Conservation (phyloP, 2,888 invertebrate genomes). For the Camptogramma bilineatum region DNA sequence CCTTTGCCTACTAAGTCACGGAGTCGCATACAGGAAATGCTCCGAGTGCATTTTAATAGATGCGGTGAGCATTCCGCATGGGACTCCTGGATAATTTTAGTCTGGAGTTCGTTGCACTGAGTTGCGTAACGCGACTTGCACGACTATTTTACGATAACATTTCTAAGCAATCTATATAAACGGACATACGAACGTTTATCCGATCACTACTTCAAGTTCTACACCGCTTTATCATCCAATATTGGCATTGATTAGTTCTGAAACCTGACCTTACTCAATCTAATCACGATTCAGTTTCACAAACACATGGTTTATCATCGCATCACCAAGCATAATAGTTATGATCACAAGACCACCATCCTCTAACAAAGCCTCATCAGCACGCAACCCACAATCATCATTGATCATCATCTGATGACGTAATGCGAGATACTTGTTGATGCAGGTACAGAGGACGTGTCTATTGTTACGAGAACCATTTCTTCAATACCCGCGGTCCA, state of each 20-base stretch:
- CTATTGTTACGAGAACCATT: constrained; percentile 84
- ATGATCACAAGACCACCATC: constrained; percentile 36
- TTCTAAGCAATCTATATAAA: not conserved
- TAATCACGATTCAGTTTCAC: constrained; percentile 4
- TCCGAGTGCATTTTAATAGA: constrained; percentile 75
- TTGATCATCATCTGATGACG: constrained; percentile 44
- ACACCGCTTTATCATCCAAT: not conserved
- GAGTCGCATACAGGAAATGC: constrained; percentile 66
- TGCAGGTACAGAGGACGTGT: constrained; percentile 84
- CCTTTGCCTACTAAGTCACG: constrained; percentile 37
- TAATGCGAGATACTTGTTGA: constrained; percentile 69
- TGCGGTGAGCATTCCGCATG: constrained; percentile 66
- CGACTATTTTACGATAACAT: constrained; percentile 42
- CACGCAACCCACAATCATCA: constrained; percentile 44
- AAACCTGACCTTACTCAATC: not conserved
- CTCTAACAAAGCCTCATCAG: constrained; percentile 52
- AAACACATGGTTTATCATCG: constrained; percentile 10
- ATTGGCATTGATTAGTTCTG: not conserved
- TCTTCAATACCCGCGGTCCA: constrained; percentile 81
- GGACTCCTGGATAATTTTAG: constrained; percentile 70
- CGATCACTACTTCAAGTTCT: not conserved
- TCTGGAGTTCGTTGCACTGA: constrained; percentile 73
- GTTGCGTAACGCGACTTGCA: constrained; percentile 64
- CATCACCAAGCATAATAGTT: constrained; percentile 13
- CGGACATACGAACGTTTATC: not conserved